Percentiles rank a stretch among this genome's conserved stretches.
phyloP scores from a whole-genome alignment of 2,113 vertebrate species.

The Chamaea fasciata region DNA sequence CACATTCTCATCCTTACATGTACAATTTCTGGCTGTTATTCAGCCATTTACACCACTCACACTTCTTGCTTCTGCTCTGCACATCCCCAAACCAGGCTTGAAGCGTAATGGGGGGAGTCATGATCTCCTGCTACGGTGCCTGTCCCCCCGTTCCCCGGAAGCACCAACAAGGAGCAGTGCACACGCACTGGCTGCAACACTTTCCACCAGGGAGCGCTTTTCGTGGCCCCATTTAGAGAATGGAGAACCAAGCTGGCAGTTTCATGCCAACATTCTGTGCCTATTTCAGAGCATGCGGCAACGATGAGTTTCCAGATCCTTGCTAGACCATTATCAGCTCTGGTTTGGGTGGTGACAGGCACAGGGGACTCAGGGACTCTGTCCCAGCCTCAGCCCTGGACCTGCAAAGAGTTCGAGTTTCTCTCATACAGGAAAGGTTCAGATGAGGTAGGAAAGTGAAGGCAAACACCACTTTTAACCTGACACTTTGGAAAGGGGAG shows the following conservation, averaged over 20 bases:
- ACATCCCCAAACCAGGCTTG: background rate
- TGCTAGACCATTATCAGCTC: background rate
- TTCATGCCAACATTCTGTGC: background rate
- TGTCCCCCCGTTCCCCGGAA: background rate
- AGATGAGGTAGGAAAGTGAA: background rate
- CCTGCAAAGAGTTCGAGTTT: background rate
- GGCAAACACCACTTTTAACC: background rate
- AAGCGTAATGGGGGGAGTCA: too few relatives aligned
- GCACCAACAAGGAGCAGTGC: background rate
- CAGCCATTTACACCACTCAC: background rate
- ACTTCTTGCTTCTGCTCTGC: background rate
- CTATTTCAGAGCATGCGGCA: background rate
- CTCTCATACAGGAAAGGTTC: background rate
- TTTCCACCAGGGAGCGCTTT: background rate
- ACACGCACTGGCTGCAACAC: rapidly evolving
- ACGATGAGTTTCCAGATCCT: background rate
- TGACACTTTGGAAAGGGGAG: background rate
- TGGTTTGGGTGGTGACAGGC: background rate
- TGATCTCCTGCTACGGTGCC: rapidly evolving
- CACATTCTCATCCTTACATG: background rate
- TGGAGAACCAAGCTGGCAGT: background rate
- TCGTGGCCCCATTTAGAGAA: background rate
- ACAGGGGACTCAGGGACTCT: background rate
- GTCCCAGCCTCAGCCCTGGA: background rate
- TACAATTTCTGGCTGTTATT: background rate